Evolutionary conservation across 2,113 vertebrate species (phyloP).

Genomic region (Sinocyclocheilus rhinocerous): DNA sequence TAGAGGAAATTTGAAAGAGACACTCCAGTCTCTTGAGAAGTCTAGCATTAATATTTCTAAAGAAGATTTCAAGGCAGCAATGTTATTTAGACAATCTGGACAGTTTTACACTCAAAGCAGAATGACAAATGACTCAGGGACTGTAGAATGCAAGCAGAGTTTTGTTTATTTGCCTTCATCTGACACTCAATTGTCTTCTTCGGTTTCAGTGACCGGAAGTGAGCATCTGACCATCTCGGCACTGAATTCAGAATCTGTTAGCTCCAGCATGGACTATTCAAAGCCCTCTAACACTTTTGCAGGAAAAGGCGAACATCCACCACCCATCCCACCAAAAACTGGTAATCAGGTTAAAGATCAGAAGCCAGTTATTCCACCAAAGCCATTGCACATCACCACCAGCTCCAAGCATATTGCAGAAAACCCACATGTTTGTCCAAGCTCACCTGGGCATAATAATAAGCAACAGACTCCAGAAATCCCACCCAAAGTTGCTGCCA

Average conservation of each 20-base stretch:
- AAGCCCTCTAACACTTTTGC: conserved; percentile 24
- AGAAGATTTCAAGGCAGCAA: conserved; percentile 85
- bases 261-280: conserved; percentile 60
- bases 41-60: conserved; percentile 84
- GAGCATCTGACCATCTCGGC: conserved; percentile 67
- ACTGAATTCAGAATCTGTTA: conserved; percentile 62
- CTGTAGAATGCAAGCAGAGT: conserved; percentile 63
- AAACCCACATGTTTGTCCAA: not conserved
- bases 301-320: conserved; percentile 57
- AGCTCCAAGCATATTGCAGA: conserved; percentile 39
- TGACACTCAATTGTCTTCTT: conserved; percentile 80
- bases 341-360: conserved; percentile 44
- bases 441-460: not conserved
- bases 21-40: conserved; percentile 82
- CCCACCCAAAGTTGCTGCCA: not conserved
- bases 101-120: conserved; percentile 63
- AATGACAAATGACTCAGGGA: conserved; percentile 65
- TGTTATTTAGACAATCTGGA: conserved; percentile 84
- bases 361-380: conserved; percentile 73
- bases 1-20: conserved; percentile 80
- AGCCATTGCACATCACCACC: conserved; percentile 67
- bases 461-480: not conserved
- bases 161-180: conserved; percentile 73
- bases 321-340: conserved; percentile 62
- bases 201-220: conserved; percentile 90